Evolutionary conservation across 2,888 invertebrate genomes (phyloP).

Genomic region (Lacanobia oleracea): DNA sequence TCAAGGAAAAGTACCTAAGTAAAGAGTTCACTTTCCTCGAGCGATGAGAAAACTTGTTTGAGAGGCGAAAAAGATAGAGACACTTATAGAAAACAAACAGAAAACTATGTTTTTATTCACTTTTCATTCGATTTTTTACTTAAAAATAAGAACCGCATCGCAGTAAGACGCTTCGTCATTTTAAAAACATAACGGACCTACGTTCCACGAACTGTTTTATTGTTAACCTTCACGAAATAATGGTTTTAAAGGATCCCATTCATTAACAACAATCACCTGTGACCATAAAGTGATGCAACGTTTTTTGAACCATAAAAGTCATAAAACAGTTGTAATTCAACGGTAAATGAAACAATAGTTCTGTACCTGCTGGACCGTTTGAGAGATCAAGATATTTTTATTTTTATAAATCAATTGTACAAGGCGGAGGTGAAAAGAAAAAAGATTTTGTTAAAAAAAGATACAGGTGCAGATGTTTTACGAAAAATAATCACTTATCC

Average conservation of each 20-base stretch:
- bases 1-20: neutral
- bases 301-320: constrained; percentile 77
- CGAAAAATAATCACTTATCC: constrained; percentile 46
- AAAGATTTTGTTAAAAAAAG: constrained; percentile 5
- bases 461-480: constrained; percentile 46
- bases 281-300: constrained; percentile 80
- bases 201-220: constrained; percentile 63
- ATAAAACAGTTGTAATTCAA: constrained; percentile 80
- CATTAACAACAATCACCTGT: constrained; percentile 75
- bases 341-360: constrained; percentile 76
- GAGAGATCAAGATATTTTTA: constrained; percentile 49
- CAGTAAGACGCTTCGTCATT: constrained; percentile 10
- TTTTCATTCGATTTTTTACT: neutral
- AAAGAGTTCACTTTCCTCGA: constrained; percentile 23
- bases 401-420: constrained; percentile 49
- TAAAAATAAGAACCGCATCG: neutral
- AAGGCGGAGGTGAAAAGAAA: constrained; percentile 22
- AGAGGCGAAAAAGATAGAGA: neutral
- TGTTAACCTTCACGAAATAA: constrained; percentile 66
- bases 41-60: constrained; percentile 12
- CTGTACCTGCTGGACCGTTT: constrained; percentile 76
- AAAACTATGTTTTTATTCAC: neutral
- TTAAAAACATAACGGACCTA: constrained; percentile 44
- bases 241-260: constrained; percentile 68
- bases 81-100: constrained; percentile 4